These are phyloP conservation scores for Laothoe populi DNA, from an alignment of 2,888 invertebrate species.

Conservation along the genomic window DNA sequence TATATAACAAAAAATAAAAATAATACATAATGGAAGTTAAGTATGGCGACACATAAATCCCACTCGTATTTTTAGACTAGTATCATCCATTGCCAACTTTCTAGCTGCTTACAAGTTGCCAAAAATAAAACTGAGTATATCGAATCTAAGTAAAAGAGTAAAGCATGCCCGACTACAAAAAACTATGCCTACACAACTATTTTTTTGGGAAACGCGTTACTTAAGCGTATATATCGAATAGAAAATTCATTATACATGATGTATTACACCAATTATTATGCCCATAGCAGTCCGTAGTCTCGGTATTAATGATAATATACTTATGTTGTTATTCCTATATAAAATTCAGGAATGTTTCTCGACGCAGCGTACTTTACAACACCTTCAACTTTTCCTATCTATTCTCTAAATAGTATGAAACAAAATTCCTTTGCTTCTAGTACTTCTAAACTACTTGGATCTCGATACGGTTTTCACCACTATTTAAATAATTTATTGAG, in stretches of 20 bases:
- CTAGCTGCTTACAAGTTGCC: background rate
- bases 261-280: conserved; percentile 3
- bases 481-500: background rate
- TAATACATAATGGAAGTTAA: background rate
- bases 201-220: conserved; percentile 4
- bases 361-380: conserved; percentile 11
- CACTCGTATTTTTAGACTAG: conserved; percentile 4
- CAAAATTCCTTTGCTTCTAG: background rate
- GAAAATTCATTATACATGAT: conserved; percentile 1
- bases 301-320: background rate
- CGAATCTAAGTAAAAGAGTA: background rate
- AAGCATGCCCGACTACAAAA: conserved; percentile 21
- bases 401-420: background rate
- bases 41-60: background rate
- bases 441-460: background rate
- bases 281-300: background rate
- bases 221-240: background rate
- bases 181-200: conserved; percentile 6
- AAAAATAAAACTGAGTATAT: conserved; percentile 4
- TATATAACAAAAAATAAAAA: background rate
- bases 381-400: conserved; percentile 4
- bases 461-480: background rate
- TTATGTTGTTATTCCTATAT: background rate
- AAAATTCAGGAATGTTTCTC: conserved; percentile 19
- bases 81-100: conserved; percentile 1